Evolutionary conservation across 2,113 vertebrate species (phyloP), one percentile per base, ranked within the genome.

Genomic region (Ranitomeya imitator): DNA sequence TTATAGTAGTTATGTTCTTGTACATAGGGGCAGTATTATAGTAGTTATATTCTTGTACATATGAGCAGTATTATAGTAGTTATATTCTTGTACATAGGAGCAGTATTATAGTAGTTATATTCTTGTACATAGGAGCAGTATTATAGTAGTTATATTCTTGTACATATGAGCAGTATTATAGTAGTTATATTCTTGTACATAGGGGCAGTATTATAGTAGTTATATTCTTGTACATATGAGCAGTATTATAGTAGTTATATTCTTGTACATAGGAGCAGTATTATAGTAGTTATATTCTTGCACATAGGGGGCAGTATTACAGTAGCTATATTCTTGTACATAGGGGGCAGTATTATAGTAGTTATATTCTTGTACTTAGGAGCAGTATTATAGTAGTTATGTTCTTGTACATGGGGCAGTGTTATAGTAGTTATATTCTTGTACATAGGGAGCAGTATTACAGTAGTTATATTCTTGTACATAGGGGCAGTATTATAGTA

Each of bases 231-330:
- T 67, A 67, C 21, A 67, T 67, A 67, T 7, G 65, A 3, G 21
- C n/a, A 67, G 65, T 67, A 67, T 31, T 31, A 31, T 31, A 31
- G 26, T 31, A 31, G 26, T 31, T 31, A 31, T 31, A 31, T 31
- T 31, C 26, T 2, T 18, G 59, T 15, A 15, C 4, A 37, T 73
- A 73, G 26, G 26, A 0, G 26, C 69, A 73, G 69, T 73, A 73
- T 73, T 73, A 73, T 73, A 73, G 69, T 73, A 73, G 69, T 73
- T 73, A 67, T 67, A 73, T 73, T 67, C 65, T n/a, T 67, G 65
- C 23, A 67, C 21, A 67, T 67, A 67, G 21, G 65, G 37, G 10
- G 21, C n/a, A 67, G n/a, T 67, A 67, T 31, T 31, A 31, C 2
- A 31, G 26, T 31, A 31, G 26, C 2, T 31, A 31, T 31, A 31